phyloP scores from a whole-genome alignment of 2,113 vertebrate species.

The Apodemus sylvaticus region DNA sequence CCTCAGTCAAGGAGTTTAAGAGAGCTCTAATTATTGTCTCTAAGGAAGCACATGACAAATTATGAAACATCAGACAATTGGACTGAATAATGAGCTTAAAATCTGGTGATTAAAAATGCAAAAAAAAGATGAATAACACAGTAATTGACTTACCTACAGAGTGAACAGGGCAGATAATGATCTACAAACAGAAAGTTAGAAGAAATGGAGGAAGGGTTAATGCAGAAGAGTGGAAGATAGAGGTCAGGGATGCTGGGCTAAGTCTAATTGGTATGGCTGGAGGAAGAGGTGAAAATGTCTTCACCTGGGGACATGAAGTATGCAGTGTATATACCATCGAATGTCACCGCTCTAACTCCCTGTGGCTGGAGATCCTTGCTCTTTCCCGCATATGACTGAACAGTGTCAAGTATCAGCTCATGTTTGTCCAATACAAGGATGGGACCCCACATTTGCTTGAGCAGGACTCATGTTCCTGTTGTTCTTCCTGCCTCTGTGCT shows the following conservation, averaged over 20 bases:
- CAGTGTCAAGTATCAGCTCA: background rate
- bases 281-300: background rate
- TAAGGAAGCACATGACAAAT: background rate
- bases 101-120: background rate
- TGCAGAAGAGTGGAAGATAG: background rate
- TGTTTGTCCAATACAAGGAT: background rate
- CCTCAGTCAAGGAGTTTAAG: background rate
- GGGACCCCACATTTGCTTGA: too few species aligned
- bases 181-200: background rate
- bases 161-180: background rate
- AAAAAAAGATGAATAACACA: background rate
- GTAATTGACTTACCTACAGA: background rate
- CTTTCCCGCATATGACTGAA: too few species aligned
- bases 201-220: background rate
- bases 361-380: too few species aligned
- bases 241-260: accelerated
- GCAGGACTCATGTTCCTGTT: too few species aligned
- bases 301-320: too few species aligned
- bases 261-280: too few species aligned
- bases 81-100: background rate
- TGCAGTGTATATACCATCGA: too few species aligned
- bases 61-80: background rate
- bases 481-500: background rate
- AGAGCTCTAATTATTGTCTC: background rate
- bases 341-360: background rate